A percentile compares a stretch with the other conserved stretches of the same genome.
Conservation (phyloP, 1,140 invertebrate genomes). For the Pteromalus puparum region DNA sequence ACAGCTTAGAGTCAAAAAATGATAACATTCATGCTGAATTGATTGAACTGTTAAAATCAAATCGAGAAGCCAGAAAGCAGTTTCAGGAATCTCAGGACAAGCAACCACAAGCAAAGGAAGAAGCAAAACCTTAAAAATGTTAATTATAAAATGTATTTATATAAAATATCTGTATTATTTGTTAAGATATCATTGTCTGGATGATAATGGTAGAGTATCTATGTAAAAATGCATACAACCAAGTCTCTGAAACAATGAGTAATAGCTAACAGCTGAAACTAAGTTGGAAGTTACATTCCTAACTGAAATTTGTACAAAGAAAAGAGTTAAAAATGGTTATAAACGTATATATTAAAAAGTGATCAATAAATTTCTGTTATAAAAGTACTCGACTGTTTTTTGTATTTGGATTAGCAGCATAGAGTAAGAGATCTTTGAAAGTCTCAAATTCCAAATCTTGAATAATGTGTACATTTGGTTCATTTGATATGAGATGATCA, state of each 20-base stretch:
- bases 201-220: conserved; percentile 24
- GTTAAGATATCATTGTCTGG: conserved; percentile 29
- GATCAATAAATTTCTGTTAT: conserved; percentile 39
- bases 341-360: conserved; percentile 25
- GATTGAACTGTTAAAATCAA: conserved; percentile 83
- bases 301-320: conserved; percentile 37
- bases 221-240: conserved; percentile 27
- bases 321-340: conserved; percentile 16
- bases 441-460: conserved; percentile 74
- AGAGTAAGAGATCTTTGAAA: conserved; percentile 73
- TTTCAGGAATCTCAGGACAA: conserved; percentile 73
- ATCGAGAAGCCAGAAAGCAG: conserved; percentile 82
- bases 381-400: conserved; percentile 49
- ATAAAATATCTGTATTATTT: conserved; percentile 15
- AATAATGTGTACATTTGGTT: conserved; percentile 77
- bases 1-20: conserved; percentile 87
- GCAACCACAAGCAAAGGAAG: conserved; percentile 51
- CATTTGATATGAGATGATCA: conserved; percentile 74
- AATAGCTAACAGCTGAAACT: not conserved
- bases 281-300: conserved; percentile 47
- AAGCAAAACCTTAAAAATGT: conserved; percentile 48
- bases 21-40: conserved; percentile 86
- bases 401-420: conserved; percentile 61
- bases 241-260: not conserved
- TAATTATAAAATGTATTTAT: not conserved